phyloP scores from a whole-genome alignment of 2,797 vertebrate species.

The Trachops cirrhosus region DNA sequence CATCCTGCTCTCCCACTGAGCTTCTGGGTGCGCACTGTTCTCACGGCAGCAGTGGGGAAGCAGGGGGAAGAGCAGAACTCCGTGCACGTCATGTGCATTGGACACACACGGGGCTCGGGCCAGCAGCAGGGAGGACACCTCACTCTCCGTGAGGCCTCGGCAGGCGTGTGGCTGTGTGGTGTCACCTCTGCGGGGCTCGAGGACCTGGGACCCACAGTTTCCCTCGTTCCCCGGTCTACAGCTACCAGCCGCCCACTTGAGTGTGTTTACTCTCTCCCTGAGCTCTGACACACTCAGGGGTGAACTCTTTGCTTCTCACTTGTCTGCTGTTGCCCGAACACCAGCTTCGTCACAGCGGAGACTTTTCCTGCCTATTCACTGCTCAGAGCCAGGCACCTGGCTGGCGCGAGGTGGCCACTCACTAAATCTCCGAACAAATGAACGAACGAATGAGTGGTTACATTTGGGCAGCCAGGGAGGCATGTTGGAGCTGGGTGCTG shows the following conservation, averaged over 20 bases:
- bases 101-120: neutral
- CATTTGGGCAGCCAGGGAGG: neutral
- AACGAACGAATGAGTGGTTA: neutral
- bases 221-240: neutral
- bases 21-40: neutral
- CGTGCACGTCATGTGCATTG: no score
- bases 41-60: neutral
- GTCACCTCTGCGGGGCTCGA: no score
- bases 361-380: neutral
- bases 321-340: neutral
- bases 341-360: neutral
- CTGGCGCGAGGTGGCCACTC: neutral
- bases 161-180: neutral
- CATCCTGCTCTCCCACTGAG: neutral
- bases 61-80: neutral
- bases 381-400: neutral
- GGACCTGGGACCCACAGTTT: neutral
- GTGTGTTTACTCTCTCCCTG: neutral
- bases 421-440: neutral
- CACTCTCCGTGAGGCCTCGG: accelerated
- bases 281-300: neutral
- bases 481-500: neutral
- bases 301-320: neutral
- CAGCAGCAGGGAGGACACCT: neutral
- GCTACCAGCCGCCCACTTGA: neutral